Evolutionary conservation across 2,797 vertebrate species (phyloP), one percentile per base, ranked within the genome.

Genomic region (Sebastes oblongus): DNA sequence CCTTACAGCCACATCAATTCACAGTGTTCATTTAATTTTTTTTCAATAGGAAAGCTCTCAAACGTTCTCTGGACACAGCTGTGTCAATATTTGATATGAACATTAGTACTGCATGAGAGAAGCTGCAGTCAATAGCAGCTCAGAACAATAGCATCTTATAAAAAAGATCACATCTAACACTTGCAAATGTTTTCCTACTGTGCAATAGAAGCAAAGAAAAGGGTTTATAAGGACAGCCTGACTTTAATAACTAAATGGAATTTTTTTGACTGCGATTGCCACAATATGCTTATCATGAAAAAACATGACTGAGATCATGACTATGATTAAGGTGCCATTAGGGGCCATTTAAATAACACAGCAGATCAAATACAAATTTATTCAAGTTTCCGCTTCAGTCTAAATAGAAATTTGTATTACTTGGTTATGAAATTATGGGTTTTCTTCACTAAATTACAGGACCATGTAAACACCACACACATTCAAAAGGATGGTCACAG

Each of bases 71-170:
- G 67, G 73, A 86, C 55, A 83, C 87, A 91, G 84, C 86, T 87
- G 88, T 91, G 84, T 88, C 85, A 92, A 88, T 90, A 90, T 92
- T 89, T 88, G 72, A 85, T 72, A 20, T 72, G 32, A 82, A 75
- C 75, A 83, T 81, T 73, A 72, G 66, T 62, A 14, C 78, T 61
- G 82, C 59, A 52, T 77, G 66, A 74, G 56, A 71, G 68, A 71
- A 16, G 54, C 39, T 55, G 56, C 73, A 2, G 65, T 85, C 82
- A 89, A 76, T 25, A 55, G 54, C 66, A 82, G 81, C 75, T 80
- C 42, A 42, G 67, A 68, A 68, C 70, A 86, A 77, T 50, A 87
- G 69, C 39, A 74, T 66, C 67, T 72, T 46, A 81, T 60, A 75
- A 72, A 68, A 78, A 80, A 71, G 14, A 78, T 62, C 32, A 50